phyloP scores from a whole-genome alignment of 2,113 vertebrate genomes.

The Eclectus roratus region DNA sequence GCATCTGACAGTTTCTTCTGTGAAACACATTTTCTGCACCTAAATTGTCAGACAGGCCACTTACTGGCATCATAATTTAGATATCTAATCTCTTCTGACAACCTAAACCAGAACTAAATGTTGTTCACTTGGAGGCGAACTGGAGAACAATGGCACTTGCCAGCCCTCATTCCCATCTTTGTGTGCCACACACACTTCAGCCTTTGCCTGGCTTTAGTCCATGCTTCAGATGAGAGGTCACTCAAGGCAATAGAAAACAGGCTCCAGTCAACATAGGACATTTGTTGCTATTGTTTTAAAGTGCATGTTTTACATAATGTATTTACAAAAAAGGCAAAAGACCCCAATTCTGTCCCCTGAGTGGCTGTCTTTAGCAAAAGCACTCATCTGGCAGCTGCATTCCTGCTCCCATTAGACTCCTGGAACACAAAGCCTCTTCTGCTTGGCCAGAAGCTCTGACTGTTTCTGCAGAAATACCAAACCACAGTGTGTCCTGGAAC shows the following conservation, averaged over 20 bases:
- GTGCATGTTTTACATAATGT: neutral
- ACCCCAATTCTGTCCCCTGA: neutral
- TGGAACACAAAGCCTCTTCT: neutral
- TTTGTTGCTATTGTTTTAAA: neutral
- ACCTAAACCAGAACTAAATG: neutral
- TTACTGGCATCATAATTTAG: neutral
- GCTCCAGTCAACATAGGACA: neutral
- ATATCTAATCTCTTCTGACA: constrained; percentile 44
- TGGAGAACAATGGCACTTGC: constrained; percentile 53
- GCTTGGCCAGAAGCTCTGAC: neutral
- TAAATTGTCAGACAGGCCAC: neutral
- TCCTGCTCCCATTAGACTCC: neutral
- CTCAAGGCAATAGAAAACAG: neutral
- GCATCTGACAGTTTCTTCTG: neutral
- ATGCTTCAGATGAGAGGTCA: neutral
- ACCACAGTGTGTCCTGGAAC: neutral
- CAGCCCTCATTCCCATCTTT: constrained; percentile 32
- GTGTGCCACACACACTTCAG: neutral
- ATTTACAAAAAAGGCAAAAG: neutral
- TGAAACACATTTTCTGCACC: neutral
- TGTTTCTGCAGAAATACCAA: neutral
- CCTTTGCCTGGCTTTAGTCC: neutral
- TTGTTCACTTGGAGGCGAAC: neutral
- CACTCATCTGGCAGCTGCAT: neutral
- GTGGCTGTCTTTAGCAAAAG: neutral